Evolutionary conservation across 2,888 invertebrate genomes (phyloP), one percentile per base, ranked within the genome.

Genomic region (Synergus japonicus): DNA sequence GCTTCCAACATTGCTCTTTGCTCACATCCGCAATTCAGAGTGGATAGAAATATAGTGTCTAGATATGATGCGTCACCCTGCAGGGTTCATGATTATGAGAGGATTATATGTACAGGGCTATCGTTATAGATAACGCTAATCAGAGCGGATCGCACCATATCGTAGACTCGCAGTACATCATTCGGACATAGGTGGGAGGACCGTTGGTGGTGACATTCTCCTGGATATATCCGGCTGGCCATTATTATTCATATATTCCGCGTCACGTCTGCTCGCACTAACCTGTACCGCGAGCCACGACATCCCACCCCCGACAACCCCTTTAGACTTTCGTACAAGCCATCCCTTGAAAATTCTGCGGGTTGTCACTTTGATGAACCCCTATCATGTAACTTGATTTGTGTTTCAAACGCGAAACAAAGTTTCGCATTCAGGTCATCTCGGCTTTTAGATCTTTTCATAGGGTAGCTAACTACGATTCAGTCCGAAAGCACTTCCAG

Each of bases 191-290:
- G 81, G 82, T 77, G 83, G 82, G 79, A 77, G 78, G 63, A 83
- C 83, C 82, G 85, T 86, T 85, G 86, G 84, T 82, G 87, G 87
- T 83, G 89, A 87, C 88, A 86, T 86, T 86, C 88, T 88, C 87
- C 87, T 89, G 89, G 86, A 88, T 89, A 88, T 87, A 86, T 82
- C 83, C 83, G 83, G 83, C 80, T 67, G 77, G 85, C 87, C 91
- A 92, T 92, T 92, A 91, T 91, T 92, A 92, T 92, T 92, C 92
- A 92, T 92, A 92, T 92, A 92, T 92, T 91, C 91, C 88, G 87
- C 88, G 89, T 91, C 91, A 91, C 89, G 91, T 91, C 89, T 91
- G 91, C 88, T 89, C 88, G 85, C 88, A 88, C 87, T 87, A 88
- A 88, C 87, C 89, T 86, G 69, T 54, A 73, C 49, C 10, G 54